phyloP scores from a whole-genome alignment of 1,140 invertebrate genomes.

The Tyrophagus putrescentiae region DNA sequence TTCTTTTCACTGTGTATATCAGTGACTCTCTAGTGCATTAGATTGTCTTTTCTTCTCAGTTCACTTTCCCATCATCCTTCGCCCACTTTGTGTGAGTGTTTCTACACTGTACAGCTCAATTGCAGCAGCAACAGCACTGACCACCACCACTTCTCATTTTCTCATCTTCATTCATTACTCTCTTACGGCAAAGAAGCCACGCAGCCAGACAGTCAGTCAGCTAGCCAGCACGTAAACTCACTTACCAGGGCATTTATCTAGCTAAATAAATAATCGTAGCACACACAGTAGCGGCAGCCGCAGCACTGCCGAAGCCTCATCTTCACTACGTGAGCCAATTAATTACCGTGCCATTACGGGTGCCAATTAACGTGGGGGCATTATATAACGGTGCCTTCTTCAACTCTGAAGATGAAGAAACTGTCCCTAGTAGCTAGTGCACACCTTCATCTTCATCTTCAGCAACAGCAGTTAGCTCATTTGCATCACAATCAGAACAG shows the following conservation, averaged over 20 bases:
- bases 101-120: too few relatives aligned
- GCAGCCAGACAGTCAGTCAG: too few relatives aligned
- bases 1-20: neutral
- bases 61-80: neutral
- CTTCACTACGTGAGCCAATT: slow-evolving; percentile 8
- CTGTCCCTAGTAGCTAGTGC: neutral
- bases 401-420: neutral
- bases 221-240: too few relatives aligned
- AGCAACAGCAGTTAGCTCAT: neutral
- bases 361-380: neutral
- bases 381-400: too few relatives aligned
- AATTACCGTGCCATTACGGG: neutral
- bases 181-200: too few relatives aligned
- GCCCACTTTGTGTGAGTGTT: neutral
- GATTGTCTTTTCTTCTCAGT: neutral
- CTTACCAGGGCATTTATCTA: neutral
- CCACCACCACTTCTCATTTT: too few relatives aligned
- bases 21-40: neutral
- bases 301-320: too few relatives aligned
- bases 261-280: neutral
- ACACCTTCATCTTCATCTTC: slow-evolving; percentile 1
- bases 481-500: neutral
- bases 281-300: too few relatives aligned
- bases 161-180: too few relatives aligned
- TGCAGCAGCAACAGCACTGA: too few relatives aligned